Base-by-base conservation (phyloP, 2,888 invertebrate genomes). In the Dromius quadrimaculatus region DNA sequence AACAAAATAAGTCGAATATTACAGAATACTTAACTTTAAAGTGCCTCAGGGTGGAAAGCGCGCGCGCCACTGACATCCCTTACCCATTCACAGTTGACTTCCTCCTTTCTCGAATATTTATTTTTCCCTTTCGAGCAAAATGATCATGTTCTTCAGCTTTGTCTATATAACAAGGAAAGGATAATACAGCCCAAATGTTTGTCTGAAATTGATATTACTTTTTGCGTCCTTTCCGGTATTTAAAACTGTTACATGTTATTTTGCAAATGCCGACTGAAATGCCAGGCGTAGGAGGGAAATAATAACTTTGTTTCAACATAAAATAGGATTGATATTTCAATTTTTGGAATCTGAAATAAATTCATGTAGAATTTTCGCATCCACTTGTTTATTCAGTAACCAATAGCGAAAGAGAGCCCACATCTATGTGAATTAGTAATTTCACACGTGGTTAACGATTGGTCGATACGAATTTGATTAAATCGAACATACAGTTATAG, bases 401-500 rank as follows among this genome's bases (percentile, higher is more conserved):
- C 22, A 47, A 47, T 41, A 2, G 20, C 47, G 47, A 19, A 13
- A 47, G 20, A 23, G 47, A 47, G 4, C 45, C 45, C 22, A 22
- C 54, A 13, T 19, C 23, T 57, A 32, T 17, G 57, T 47, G 57
- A 6, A 32, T 64, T 47, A 47, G 11, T 28, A 45, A 64, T 64
- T 64, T 64, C 47, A 64, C 50, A 50, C 47, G 34, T 32, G 47
- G 64, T 47, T 64, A 64, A 32, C 34, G 23, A 20, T 47, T 13
- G 47, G 32, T 64, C 64, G 64, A 64, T 64, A 64, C 19, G 22
- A 47, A 64, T 64, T 64, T 64, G 34, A 64, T 64, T 64, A 50
- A 47, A 20, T 64, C 17, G 34, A 64, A 64, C 17, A 19, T 63
- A 23, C 28, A 22, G 47, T 20, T 20, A 20, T 20, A 47, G 23